Base-by-base conservation (phyloP, 2,888 invertebrate species). In the Capitulum mitella region DNA sequence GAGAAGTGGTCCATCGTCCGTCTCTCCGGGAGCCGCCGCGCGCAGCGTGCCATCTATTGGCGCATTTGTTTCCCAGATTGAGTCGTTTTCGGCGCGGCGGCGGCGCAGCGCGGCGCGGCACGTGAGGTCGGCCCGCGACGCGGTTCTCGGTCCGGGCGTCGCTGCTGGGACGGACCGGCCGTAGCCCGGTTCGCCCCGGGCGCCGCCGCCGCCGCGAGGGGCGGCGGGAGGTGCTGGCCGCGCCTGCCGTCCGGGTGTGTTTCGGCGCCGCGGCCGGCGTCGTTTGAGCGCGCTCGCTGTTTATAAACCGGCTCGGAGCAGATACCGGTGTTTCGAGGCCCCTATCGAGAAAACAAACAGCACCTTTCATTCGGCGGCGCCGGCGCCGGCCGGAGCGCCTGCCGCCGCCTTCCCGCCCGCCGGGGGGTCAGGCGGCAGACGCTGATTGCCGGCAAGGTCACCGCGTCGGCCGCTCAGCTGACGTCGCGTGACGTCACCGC, bases 331-430 rank as follows among this genome's bases (percentile, higher is more conserved):
- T 70, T 70, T 37, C 70, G 70, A 22, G 34, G 37, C 37, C 70
- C 70, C 37, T 22, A 70, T 70, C 70, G 70, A 37, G 70, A 70
- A 70, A 70, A 70, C 70, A 70, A 70, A 70, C 70, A 70, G 37
- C 1, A 16, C 16, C n/a, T 3, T 16, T 51, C 51, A 16, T 51
- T 58, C 6, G 58, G 29, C 29, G 58, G 58, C 6, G 58, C n/a
- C n/a, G 58, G 10, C 58, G 0, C 22, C 22, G 19, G 51, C 22
- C 51, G 51, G n/a, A n/a, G n/a, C n/a, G n/a, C n/a, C n/a, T n/a
- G n/a, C n/a, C n/a, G n/a, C n/a, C 22, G 51, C 22, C 51, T 16
- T 5, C 19, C 51, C 8, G 2, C 19, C 51, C 51, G 51, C 51
- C 51, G 8, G 29, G n/a, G 6, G 58, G 29, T 58, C 58, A 29